These are phyloP conservation scores for Pantherophis vulpinus DNA, from an alignment of 2,797 vertebrate genomes.

Conservation along the genomic window DNA sequence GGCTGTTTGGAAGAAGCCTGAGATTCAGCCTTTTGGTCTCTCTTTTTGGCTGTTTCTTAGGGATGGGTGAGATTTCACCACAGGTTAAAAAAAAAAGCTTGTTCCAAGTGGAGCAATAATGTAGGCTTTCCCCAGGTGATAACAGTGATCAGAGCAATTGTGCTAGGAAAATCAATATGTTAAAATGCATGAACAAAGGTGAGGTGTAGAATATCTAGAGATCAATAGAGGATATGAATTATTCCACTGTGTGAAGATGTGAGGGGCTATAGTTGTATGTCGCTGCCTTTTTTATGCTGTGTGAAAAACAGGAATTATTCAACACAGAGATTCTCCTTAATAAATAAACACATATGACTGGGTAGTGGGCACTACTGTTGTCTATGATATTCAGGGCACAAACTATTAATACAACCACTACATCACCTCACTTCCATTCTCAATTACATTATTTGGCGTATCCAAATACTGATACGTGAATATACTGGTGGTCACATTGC, in stretches of 20 bases:
- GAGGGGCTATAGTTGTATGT: slow-evolving; percentile 27
- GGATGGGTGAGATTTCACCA: slow-evolving; percentile 52
- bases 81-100: slow-evolving; percentile 47
- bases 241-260: slow-evolving; percentile 27
- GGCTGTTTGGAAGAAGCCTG: background rate
- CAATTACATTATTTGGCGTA: background rate
- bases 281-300: background rate
- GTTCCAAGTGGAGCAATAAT: slow-evolving; percentile 55
- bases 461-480: background rate
- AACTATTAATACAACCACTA: background rate
- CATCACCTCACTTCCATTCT: background rate
- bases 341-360: background rate
- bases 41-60: slow-evolving; percentile 38
- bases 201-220: slow-evolving; percentile 52
- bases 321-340: background rate
- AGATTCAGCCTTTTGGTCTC: background rate
- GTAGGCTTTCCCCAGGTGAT: slow-evolving; percentile 48
- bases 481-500: background rate
- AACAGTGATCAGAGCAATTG: slow-evolving; percentile 60
- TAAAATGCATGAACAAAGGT: slow-evolving; percentile 63
- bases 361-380: background rate
- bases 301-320: background rate
- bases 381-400: background rate
- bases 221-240: slow-evolving; percentile 54
- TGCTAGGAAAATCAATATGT: slow-evolving; percentile 60